phyloP scores from a whole-genome alignment of 2,888 invertebrate species.

The Netelia inedita region DNA sequence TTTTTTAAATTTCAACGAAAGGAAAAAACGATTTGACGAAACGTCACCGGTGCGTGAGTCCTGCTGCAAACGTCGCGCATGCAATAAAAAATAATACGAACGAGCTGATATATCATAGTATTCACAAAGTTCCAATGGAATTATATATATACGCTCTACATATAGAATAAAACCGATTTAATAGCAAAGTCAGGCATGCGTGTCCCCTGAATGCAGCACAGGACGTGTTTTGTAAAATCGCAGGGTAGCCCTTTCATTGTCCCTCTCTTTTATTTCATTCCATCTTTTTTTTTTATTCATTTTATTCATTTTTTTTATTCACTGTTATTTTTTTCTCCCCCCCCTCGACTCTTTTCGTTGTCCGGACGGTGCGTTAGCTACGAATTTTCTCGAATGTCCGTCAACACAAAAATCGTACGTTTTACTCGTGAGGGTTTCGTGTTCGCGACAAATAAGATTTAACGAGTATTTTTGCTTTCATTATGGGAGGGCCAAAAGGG shows the following conservation, averaged over 20 bases:
- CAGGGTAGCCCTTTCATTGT: slow-evolving; percentile 26
- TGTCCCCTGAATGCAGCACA: slow-evolving; percentile 34
- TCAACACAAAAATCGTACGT: not conserved
- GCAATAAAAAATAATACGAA: slow-evolving; percentile 1
- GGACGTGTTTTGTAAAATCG: slow-evolving; percentile 20
- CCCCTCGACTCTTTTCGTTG: not conserved
- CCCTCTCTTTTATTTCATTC: not conserved
- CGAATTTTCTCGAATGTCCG: not conserved
- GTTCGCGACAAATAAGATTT: slow-evolving; percentile 43
- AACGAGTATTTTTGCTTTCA: slow-evolving; percentile 51
- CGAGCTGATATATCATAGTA: slow-evolving; percentile 14
- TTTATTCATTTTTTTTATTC: slow-evolving; percentile 5
- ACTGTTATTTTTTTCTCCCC: not conserved
- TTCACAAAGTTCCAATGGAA: slow-evolving; percentile 36
- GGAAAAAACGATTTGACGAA: slow-evolving; percentile 15
- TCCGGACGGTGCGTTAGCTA: not conserved
- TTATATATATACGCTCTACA: slow-evolving; percentile 34
- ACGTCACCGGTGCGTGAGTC: slow-evolving; percentile 54
- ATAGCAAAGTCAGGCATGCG: slow-evolving; percentile 56
- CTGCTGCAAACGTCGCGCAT: slow-evolving; percentile 16
- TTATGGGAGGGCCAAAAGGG: not conserved
- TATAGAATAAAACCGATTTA: slow-evolving; percentile 28
- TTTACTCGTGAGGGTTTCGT: not conserved
- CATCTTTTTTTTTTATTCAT: slow-evolving; percentile 2
- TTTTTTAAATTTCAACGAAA: slow-evolving; percentile 17